These are phyloP conservation scores for Percopsis transmontana DNA, from an alignment of 2,113 vertebrate species.

Conservation along the genomic window DNA sequence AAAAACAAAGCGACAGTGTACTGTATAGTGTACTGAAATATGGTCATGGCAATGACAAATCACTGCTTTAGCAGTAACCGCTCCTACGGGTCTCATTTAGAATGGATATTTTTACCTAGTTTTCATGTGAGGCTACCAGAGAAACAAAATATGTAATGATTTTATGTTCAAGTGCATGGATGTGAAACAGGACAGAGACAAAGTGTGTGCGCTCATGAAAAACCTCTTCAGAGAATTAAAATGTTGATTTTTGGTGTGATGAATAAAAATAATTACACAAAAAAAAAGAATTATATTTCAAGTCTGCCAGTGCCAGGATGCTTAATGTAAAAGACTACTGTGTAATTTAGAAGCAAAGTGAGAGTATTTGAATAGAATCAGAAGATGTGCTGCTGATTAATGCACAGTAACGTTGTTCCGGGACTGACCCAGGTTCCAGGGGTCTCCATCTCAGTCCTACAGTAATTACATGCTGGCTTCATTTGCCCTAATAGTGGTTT, in stretches of 20 bases:
- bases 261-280: conserved; percentile 17
- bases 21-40: too few relatives aligned
- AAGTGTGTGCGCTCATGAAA: too few relatives aligned
- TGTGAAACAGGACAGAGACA: too few relatives aligned
- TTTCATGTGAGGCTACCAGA: too few relatives aligned
- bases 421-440: conserved; percentile 47
- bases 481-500: conserved; percentile 46
- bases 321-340: conserved; percentile 46
- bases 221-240: too few relatives aligned
- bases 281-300: conserved; percentile 1
- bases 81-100: too few relatives aligned
- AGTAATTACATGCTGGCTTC: conserved; percentile 69
- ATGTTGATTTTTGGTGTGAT: conserved; percentile 2
- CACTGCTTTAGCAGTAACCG: too few relatives aligned
- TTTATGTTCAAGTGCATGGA: too few relatives aligned
- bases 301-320: conserved; percentile 7
- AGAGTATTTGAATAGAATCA: conserved; percentile 67
- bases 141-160: too few relatives aligned
- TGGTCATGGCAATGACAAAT: too few relatives aligned
- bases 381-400: conserved; percentile 52
- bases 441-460: conserved; percentile 43
- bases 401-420: conserved; percentile 58
- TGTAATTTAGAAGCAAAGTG: conserved; percentile 60
- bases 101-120: too few relatives aligned
- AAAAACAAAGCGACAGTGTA: too few relatives aligned